Evolutionary conservation across 2,113 vertebrate genomes (phyloP), one percentile per base, ranked within the genome.

Genomic region (Eurypyga helias): DNA sequence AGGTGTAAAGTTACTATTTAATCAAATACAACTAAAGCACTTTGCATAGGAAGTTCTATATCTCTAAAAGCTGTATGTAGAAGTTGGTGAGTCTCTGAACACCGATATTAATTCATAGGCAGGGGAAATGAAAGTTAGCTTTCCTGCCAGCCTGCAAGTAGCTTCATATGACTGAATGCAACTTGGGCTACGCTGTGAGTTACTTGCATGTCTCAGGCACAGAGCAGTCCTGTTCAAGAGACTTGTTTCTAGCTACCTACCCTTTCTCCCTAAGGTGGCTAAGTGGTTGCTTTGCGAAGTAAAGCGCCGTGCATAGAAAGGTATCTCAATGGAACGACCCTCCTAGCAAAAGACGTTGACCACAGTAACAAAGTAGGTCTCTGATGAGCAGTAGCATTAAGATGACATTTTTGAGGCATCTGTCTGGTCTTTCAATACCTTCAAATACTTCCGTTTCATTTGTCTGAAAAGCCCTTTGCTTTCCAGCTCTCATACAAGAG

Each of bases 271-370:
- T 4, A 33, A 62, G 52, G 26, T 2, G 6, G 69, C 48, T 57
- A 36, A 43, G 10, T 19, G 64, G n/a, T 23, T 71, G 25, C 75
- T 76, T 49, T 8, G 3, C 13, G 29, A 17, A 66, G 43, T 31
- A 83, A 72, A 85, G 76, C 28, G 10, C n/a, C 75, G 28, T 0
- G 1, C 21, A 10, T 11, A 25, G 46, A 26, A 60, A 87, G 29
- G 23, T 38, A 38, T 29, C 38, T 13, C 26, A 89, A 46, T 62
- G 46, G 41, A 73, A 5, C 4, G 14, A 21, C n/a, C 19, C 51
- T 83, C 45, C 67, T 36, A 54, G 54, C 7, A 54, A 66, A 36
- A 38, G 33, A 10, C 3, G 4, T 11, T 0, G 0, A 36, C 46
- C 31, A 17, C 49, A 20, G 72, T 36, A 60, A 81, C n/a, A 89